phyloP scores from a whole-genome alignment of 2,888 invertebrate species.

The Cheilosia vulpina region DNA sequence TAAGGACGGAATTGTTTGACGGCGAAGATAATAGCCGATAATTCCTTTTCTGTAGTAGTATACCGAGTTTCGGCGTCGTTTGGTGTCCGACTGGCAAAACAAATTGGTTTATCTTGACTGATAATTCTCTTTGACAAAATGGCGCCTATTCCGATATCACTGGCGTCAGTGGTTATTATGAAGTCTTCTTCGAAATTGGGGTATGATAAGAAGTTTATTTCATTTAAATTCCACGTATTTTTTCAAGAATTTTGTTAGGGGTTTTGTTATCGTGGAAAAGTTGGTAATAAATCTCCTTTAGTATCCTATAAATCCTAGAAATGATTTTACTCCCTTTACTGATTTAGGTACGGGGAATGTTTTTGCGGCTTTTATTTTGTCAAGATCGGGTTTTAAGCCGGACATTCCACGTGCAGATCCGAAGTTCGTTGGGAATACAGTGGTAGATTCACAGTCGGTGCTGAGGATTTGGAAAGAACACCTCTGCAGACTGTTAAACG shows the following conservation, averaged over 20 bases:
- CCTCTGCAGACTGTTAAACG: too few species aligned
- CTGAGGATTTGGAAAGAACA: too few species aligned
- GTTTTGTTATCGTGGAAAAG: neutral
- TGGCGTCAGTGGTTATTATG: constrained; percentile 66
- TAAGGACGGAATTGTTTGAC: constrained; percentile 77
- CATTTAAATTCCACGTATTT: constrained; percentile 9
- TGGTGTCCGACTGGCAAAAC: constrained; percentile 65
- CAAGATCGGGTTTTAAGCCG: too few species aligned
- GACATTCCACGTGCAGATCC: too few species aligned
- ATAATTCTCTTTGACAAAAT: constrained; percentile 67
- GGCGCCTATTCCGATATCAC: constrained; percentile 68
- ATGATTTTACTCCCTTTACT: constrained; percentile 8
- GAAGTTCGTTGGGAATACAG: too few species aligned
- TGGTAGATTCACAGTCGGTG: too few species aligned
- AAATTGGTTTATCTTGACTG: constrained; percentile 75
- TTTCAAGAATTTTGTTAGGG: constrained; percentile 1
- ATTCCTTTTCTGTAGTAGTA: constrained; percentile 75
- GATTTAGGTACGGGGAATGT: neutral
- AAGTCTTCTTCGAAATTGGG: constrained; percentile 63
- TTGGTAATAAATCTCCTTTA: constrained; percentile 3
- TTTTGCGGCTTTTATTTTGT: constrained; percentile 3
- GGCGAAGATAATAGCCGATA: constrained; percentile 74
- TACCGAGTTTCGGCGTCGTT: constrained; percentile 69
- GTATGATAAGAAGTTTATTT: constrained; percentile 44
- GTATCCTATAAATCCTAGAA: constrained; percentile 9